Conservation (phyloP, 1,140 invertebrate genomes). For the Lepidurus packardi region DNA sequence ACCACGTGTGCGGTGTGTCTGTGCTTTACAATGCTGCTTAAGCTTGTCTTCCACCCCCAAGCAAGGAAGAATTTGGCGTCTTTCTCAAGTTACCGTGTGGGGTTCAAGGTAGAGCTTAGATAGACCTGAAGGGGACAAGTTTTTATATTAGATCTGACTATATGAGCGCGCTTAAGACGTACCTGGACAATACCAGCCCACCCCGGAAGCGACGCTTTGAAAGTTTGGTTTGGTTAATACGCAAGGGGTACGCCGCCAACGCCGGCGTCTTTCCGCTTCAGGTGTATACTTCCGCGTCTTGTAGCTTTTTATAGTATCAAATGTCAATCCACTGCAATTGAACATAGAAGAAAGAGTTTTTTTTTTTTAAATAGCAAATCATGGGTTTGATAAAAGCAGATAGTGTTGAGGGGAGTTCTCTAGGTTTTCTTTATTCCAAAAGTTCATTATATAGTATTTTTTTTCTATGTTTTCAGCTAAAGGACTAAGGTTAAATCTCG, state of each 20-base stretch:
- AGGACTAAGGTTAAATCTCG: neutral
- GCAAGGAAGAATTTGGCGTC: neutral
- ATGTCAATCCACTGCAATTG: neutral
- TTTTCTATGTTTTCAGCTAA: neutral
- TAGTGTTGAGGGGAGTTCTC: too few species aligned
- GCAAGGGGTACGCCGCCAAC: neutral
- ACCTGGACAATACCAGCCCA: neutral
- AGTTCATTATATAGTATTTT: neutral
- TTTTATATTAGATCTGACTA: neutral
- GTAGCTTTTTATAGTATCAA: neutral
- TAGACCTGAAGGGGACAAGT: neutral
- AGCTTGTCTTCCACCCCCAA: constrained; percentile 15
- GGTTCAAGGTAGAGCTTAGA: neutral
- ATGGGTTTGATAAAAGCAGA: too few species aligned
- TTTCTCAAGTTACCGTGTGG: constrained; percentile 1
- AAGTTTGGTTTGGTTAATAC: neutral
- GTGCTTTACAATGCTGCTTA: neutral
- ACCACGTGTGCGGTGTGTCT: neutral
- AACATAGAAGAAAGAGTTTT: neutral
- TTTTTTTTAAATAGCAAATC: too few species aligned
- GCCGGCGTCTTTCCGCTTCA: neutral
- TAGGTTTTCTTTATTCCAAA: neutral
- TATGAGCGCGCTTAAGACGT: neutral
- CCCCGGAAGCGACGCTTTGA: constrained; percentile 13
- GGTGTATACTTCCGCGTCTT: constrained; percentile 21